Evolutionary conservation across 1,140 invertebrate genomes (phyloP), one percentile per base, ranked within the genome.

Genomic region (Camponotus floridanus): DNA sequence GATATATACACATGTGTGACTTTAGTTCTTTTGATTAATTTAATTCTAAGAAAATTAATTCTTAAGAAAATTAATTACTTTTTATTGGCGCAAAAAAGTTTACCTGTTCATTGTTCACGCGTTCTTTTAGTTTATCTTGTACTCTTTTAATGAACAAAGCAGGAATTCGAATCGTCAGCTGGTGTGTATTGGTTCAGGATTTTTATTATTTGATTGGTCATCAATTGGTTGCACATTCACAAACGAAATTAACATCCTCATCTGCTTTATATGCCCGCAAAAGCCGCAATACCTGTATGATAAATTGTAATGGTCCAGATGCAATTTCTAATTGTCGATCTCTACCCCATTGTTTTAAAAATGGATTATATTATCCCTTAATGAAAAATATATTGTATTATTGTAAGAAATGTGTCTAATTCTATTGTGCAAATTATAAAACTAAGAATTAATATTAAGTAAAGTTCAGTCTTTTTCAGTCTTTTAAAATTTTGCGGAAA

Each of bases 211-310:
- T 99, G 98, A 91, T 98, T 97, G 4, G 97, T 96, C 9, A 97
- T 98, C 9, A 99, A 95, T 88, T 97, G 97, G 59, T 97, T 97
- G 93, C 98, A 99, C 97, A 99, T 98, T 99, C 98, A 92, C 98
- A 99, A 15, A 99, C 97, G 78, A 97, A 98, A 87, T 97, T 96
- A 0, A 99, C 98, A 94, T 99, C 98, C 64, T 97, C 97, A 89
- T 98, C 98, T 0, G 93, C 93, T 95, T 99, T 99, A 6, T 98
- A 96, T 0, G 99, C 98, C 94, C 98, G 98, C 55, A 99, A 95
- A 31, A 99, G 95, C 89, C 99, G 99, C 0, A 98, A 98, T 0
- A 99, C 99, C 95, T 99, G 99, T 62, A 99, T 98, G 3, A 99
- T 97, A 0, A 99, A 99, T 76, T 98, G 97, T 21, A 99, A 94